Evolutionary conservation across 2,797 vertebrate genomes (phyloP), one percentile per base, ranked within the genome.

Genomic region (Rhynchonycteris naso): DNA sequence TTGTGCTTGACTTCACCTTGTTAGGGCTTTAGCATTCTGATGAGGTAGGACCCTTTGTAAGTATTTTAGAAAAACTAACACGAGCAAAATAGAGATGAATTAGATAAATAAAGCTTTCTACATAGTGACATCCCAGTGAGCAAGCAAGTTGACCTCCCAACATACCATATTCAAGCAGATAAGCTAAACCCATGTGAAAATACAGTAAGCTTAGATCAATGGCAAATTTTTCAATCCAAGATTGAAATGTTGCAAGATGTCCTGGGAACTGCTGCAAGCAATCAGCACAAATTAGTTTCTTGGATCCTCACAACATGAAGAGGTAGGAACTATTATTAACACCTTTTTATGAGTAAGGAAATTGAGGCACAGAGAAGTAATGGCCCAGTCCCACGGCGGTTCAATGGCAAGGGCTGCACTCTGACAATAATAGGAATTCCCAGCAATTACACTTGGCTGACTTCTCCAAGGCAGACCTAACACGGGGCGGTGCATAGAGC

Each of bases 271-370:
- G n/a, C 15, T 58, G 24, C 13, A 35, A 15, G 21, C 52, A 33
- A n/a, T 78, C 26, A 54, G 52, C 19, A 15, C 68, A 28, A 79
- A 63, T 95, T 86, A 18, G 75, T 85, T 81, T 88, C 74, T 56
- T 75, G 82, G 47, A 58, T 52, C 35, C 21, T 82, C 26, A 58
- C 26, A 84, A 43, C 16, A 18, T 26, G 59, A 59, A 85, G 61
- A 81, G 30, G 83, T 26, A 74, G 85, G 69, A 84, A 33, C 68
- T 85, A 28, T 66, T 28, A 72, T 33, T 28, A 74, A 72, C 52
- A 12, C 12, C 75, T n/a, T 78, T 56, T 78, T 33, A 8, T 58
- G 52, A 35, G 52, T 69, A 66, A 84, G 79, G 72, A 76, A 79
- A 84, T 21, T 2, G 33, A 92, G 35, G 65, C 24, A 15, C 58